These are phyloP conservation scores for Ryuthela nishihirai DNA, from an alignment of 2,888 invertebrate genomes.

Conservation along the genomic window DNA sequence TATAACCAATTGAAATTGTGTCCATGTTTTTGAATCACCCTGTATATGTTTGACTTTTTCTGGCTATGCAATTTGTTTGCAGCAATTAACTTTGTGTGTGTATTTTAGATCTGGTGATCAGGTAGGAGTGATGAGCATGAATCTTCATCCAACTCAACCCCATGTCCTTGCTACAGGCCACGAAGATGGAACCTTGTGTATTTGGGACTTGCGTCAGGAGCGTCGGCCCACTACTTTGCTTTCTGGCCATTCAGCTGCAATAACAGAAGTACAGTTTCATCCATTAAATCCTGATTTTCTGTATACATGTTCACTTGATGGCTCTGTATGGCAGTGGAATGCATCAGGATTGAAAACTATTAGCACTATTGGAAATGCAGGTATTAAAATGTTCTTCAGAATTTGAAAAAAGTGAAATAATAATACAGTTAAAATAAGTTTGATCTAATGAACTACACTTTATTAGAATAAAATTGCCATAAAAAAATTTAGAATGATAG, in stretches of 20 bases:
- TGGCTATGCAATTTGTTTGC: too few species aligned
- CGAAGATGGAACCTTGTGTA: conserved; percentile 77
- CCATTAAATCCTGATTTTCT: conserved; percentile 78
- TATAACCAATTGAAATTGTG: too few species aligned
- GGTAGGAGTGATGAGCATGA: conserved; percentile 63
- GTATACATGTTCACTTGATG: conserved; percentile 73
- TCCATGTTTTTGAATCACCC: too few species aligned
- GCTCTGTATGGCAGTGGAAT: conserved; percentile 89
- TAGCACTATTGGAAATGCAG: too few species aligned
- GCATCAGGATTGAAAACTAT: conserved; percentile 53
- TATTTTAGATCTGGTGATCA: conserved; percentile 48
- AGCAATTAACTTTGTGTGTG: too few species aligned
- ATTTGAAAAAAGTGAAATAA: too few species aligned
- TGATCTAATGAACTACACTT: too few species aligned
- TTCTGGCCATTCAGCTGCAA: conserved; percentile 66
- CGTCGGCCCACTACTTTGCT: conserved; percentile 76
- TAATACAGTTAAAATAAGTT: too few species aligned
- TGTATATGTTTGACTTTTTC: too few species aligned
- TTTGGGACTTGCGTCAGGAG: conserved; percentile 85
- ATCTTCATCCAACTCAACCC: conserved; percentile 80
- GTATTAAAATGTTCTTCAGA: too few species aligned
- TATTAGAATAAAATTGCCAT: too few species aligned
- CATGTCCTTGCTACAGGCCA: conserved; percentile 80
- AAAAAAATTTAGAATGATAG: too few species aligned
- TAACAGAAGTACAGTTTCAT: conserved; percentile 85